phyloP scores from a whole-genome alignment of 2,113 vertebrate genomes.

The Semnornis frantzii region DNA sequence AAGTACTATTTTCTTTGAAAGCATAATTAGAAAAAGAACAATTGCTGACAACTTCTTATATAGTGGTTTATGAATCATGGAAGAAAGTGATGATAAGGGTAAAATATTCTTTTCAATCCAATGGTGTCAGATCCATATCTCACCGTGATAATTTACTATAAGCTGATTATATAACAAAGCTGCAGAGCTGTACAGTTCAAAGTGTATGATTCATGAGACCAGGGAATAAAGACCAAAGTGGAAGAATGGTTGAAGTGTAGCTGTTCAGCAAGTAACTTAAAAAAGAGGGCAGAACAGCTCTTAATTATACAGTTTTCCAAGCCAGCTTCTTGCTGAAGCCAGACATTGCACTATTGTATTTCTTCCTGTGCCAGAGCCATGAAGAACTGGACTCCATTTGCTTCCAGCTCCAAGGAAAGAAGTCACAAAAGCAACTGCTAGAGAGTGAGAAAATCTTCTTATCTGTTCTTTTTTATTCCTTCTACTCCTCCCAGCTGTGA shows the following conservation, averaged over 20 bases:
- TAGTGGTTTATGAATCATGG: slow-evolving; percentile 31
- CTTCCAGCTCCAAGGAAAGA: background rate
- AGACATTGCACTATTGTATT: background rate
- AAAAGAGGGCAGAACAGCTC: background rate
- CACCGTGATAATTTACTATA: background rate
- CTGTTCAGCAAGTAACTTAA: background rate
- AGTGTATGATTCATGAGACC: background rate
- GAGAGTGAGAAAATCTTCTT: background rate
- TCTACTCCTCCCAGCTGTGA: accelerated
- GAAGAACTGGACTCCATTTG: background rate
- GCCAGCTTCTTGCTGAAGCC: background rate
- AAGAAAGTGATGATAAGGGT: slow-evolving; percentile 12
- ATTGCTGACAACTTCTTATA: background rate
- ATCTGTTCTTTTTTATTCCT: background rate
- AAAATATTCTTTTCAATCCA: background rate
- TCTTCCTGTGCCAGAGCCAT: background rate
- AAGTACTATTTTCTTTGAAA: background rate
- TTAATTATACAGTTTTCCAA: background rate
- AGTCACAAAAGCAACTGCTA: background rate
- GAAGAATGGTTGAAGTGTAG: background rate
- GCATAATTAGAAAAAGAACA: background rate
- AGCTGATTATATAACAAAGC: background rate
- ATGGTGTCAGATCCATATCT: background rate
- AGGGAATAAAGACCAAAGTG: background rate
- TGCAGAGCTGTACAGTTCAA: background rate